Conservation (phyloP, 2,797 vertebrate genomes). For the Linurgus olivaceus region DNA sequence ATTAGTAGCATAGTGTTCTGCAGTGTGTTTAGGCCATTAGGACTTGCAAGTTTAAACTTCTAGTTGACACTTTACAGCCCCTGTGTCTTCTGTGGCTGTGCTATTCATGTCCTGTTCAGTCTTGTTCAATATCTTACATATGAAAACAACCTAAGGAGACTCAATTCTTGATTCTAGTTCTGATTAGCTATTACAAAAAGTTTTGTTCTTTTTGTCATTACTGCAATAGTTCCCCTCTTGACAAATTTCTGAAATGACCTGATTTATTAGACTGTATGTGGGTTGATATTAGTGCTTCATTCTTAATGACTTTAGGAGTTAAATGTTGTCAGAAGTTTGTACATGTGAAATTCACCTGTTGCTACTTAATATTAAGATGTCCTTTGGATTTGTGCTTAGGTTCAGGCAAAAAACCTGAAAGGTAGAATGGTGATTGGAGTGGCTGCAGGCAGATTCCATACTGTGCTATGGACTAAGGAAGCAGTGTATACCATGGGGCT, state of each 20-base stretch:
- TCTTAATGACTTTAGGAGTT: background rate
- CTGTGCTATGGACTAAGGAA: conserved; percentile 94
- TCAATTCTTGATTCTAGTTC: background rate
- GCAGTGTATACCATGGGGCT: conserved; percentile 95
- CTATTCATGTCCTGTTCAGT: background rate
- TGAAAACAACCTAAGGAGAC: background rate
- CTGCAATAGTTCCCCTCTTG: background rate
- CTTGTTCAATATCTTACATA: background rate
- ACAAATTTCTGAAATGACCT: conserved; percentile 9
- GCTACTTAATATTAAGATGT: conserved; percentile 33
- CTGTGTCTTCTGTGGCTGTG: background rate
- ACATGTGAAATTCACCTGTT: conserved; percentile 3
- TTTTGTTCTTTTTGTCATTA: background rate
- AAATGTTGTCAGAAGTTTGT: conserved; percentile 5
- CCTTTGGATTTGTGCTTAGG: conserved; percentile 75
- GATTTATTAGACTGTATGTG: background rate
- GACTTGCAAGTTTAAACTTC: background rate
- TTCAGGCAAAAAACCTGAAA: conserved; percentile 91
- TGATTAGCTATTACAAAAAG: background rate
- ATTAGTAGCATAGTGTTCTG: background rate
- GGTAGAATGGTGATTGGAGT: conserved; percentile 90
- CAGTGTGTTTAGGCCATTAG: background rate
- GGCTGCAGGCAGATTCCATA: conserved; percentile 95
- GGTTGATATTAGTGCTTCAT: background rate
- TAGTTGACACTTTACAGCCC: background rate